Conservation (phyloP, 1,140 invertebrate species). For the Apis laboriosa region DNA sequence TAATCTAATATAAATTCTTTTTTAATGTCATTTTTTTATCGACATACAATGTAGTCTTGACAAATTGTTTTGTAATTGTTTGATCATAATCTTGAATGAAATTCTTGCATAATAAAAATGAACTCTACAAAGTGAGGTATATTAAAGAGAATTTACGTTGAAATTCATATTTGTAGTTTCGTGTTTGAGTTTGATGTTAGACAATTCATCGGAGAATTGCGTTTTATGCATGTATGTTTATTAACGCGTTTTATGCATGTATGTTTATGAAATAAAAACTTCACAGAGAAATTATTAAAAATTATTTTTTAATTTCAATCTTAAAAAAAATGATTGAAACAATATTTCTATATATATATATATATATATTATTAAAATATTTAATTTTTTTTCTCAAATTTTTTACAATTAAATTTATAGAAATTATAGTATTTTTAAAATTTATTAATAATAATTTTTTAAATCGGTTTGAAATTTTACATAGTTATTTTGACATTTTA, state of each 20-base stretch:
- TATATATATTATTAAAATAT: neutral
- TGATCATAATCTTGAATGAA: neutral
- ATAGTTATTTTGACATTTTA: too few species aligned
- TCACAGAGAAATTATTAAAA: neutral
- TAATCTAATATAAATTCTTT: too few species aligned
- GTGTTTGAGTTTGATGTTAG: constrained; percentile 28
- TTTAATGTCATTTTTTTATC: too few species aligned
- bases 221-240: neutral
- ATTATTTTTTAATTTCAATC: neutral
- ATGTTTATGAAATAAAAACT: neutral
- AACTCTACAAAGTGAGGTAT: neutral
- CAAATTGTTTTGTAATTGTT: too few species aligned
- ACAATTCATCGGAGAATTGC: neutral
- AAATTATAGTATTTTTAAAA: too few species aligned
- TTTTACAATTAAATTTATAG: too few species aligned
- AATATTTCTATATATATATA: neutral
- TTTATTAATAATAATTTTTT: too few species aligned
- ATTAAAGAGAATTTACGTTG: constrained; percentile 8
- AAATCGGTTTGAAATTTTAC: too few species aligned
- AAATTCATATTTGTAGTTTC: constrained; percentile 20
- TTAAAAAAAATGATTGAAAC: neutral
- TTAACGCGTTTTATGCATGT: neutral
- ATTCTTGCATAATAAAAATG: constrained; percentile 6
- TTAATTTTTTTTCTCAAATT: too few species aligned
- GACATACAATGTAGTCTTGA: too few species aligned